These are phyloP conservation scores for Cantharis flavilabris DNA, from an alignment of 2,888 invertebrate species.

Conservation along the genomic window DNA sequence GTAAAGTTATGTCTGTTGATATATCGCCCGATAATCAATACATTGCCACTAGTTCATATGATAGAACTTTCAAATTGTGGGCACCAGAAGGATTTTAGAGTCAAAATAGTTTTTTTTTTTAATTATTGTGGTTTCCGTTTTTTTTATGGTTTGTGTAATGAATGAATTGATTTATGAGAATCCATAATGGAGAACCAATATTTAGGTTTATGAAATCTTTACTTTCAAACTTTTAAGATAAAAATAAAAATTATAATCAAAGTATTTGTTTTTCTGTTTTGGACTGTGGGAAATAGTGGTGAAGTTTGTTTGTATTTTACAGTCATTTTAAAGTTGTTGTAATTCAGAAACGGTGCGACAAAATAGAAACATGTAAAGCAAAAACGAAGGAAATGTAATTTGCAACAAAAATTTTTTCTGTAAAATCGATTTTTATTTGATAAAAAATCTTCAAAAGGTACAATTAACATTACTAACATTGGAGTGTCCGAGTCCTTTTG, in stretches of 20 bases:
- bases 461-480: no score
- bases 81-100: constrained; percentile 65
- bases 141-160: background rate
- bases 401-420: no score
- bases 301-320: no score
- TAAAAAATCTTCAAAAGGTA: no score
- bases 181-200: background rate
- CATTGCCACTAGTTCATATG: constrained; percentile 92
- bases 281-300: background rate
- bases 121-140: background rate
- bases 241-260: background rate
- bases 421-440: no score
- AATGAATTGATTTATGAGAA: background rate
- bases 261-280: background rate
- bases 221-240: background rate
- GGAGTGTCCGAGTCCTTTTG: no score
- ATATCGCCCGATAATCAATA: constrained; percentile 87
- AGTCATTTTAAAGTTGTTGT: no score
- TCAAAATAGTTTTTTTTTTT: background rate
- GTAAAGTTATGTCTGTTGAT: constrained; percentile 94
- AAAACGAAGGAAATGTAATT: no score
- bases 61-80: constrained; percentile 98
- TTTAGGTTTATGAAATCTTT: background rate
- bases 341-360: no score
- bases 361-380: no score